Evolutionary conservation across 1,140 invertebrate genomes (phyloP).

Genomic region (Contarinia nasturtii): DNA sequence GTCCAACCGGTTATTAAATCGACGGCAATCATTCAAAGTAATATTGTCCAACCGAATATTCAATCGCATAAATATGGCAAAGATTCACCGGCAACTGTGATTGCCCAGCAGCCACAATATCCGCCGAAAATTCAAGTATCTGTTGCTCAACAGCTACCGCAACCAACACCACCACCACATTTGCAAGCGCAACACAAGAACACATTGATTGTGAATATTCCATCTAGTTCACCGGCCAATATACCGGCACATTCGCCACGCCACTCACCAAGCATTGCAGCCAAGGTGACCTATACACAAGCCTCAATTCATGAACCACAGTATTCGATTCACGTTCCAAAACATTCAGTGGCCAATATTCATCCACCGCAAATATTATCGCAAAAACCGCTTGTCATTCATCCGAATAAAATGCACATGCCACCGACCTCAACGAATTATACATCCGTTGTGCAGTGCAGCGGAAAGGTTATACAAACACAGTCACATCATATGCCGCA

Average conservation of each 20-base stretch:
- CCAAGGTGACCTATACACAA: background rate
- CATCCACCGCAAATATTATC: slow-evolving; percentile 1
- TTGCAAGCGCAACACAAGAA: slow-evolving; percentile 6
- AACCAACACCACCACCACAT: background rate
- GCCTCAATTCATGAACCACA: slow-evolving; percentile 7
- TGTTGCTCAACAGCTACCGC: background rate
- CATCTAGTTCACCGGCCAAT: slow-evolving; percentile 11
- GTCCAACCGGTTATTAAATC: slow-evolving; percentile 4
- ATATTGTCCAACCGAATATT: background rate
- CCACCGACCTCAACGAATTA: too few species aligned
- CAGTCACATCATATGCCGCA: background rate
- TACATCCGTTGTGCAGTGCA: too few species aligned
- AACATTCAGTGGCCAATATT: background rate
- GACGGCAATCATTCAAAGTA: background rate
- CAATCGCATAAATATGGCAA: background rate
- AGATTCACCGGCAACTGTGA: too few species aligned
- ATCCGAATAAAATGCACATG: too few species aligned
- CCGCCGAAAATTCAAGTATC: background rate
- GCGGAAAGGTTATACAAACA: background rate
- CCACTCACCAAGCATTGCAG: slow-evolving; percentile 3
- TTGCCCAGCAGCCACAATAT: background rate
- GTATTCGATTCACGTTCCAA: slow-evolving; percentile 8
- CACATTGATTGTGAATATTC: slow-evolving; percentile 18
- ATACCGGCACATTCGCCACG: slow-evolving; percentile 11
- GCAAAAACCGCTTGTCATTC: background rate